A percentile compares a stretch with the other conserved stretches of the same genome.
These are phyloP conservation scores for Cydia amplana DNA, from an alignment of 1,140 invertebrate species.

Conservation along the genomic window DNA sequence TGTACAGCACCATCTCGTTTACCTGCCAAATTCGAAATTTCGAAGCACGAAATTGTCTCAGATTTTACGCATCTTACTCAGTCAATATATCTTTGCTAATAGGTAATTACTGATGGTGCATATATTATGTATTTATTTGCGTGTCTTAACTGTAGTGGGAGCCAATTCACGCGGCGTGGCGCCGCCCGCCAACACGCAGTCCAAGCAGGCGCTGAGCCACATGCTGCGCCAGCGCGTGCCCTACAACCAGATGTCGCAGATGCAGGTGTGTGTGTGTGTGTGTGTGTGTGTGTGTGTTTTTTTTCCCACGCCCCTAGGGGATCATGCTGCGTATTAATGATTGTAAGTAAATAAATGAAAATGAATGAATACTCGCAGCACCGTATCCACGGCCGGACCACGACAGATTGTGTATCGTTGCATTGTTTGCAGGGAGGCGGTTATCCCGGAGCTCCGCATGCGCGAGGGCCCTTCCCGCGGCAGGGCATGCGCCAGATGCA, in stretches of 20 bases:
- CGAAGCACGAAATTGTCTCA: too few species aligned
- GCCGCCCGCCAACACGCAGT: slow-evolving; percentile 84
- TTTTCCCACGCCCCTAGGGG: background rate
- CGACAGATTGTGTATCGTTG: background rate
- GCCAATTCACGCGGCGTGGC: slow-evolving; percentile 62
- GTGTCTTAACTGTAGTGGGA: slow-evolving; percentile 43
- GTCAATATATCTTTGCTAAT: too few species aligned
- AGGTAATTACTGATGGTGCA: too few species aligned
- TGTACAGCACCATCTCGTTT: too few species aligned
- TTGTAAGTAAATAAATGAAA: too few species aligned
- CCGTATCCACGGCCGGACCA: too few species aligned
- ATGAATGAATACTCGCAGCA: too few species aligned
- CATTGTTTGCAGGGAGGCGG: slow-evolving; percentile 50
- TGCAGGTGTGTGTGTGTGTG: slow-evolving; percentile 72
- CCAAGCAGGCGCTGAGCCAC: slow-evolving; percentile 92
- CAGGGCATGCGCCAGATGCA: slow-evolving; percentile 72
- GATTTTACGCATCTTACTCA: too few species aligned
- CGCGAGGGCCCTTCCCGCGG: slow-evolving; percentile 64
- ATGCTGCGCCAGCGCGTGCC: slow-evolving; percentile 87
- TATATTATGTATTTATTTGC: too few species aligned
- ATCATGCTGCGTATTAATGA: too few species aligned
- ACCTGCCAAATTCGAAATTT: too few species aligned
- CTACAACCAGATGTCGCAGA: slow-evolving; percentile 74
- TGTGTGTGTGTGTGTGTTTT: slow-evolving; percentile 46
- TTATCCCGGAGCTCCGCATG: slow-evolving; percentile 70